A percentile compares a stretch with the other conserved stretches of the same genome.
These are phyloP conservation scores for Equus przewalskii DNA, from an alignment of 2,113 vertebrate species.

Conservation along the genomic window DNA sequence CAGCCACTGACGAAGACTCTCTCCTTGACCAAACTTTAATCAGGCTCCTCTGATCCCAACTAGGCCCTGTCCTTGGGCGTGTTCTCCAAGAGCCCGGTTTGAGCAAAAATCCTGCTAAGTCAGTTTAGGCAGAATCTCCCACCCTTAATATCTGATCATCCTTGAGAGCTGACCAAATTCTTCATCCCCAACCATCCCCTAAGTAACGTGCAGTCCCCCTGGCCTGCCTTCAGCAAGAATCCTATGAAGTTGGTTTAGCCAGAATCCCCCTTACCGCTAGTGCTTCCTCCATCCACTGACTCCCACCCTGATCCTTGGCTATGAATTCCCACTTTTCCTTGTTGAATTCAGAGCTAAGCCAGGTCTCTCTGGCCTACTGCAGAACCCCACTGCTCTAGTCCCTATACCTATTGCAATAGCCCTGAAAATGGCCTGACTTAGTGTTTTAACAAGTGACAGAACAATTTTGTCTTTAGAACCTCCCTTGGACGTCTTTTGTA, in stretches of 20 bases:
- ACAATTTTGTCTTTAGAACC: not conserved
- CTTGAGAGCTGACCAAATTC: not conserved
- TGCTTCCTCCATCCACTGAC: not conserved
- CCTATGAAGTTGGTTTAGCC: not conserved
- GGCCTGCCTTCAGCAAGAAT: not conserved
- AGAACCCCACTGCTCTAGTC: rapidly evolving
- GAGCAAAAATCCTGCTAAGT: not conserved
- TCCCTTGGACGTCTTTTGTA: not conserved
- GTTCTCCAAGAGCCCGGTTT: not conserved
- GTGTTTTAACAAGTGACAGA: not conserved
- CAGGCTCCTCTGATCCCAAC: not conserved
- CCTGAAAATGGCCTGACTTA: not conserved
- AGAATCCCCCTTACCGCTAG: not conserved
- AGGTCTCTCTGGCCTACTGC: not conserved
- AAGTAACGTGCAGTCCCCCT: not conserved
- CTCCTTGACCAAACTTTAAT: not conserved
- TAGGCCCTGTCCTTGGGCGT: not conserved
- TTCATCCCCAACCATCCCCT: not conserved
- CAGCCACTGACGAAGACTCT: not conserved
- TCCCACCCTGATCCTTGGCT: not conserved
- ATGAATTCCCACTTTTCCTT: not conserved
- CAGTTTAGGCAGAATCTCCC: not conserved
- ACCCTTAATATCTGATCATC: not conserved
- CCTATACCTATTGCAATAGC: not conserved
- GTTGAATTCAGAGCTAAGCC: not conserved